A percentile compares a stretch with the other conserved stretches of the same genome.
Conservation (phyloP, 2,888 invertebrate species). For the Schizaphis graminum region DNA sequence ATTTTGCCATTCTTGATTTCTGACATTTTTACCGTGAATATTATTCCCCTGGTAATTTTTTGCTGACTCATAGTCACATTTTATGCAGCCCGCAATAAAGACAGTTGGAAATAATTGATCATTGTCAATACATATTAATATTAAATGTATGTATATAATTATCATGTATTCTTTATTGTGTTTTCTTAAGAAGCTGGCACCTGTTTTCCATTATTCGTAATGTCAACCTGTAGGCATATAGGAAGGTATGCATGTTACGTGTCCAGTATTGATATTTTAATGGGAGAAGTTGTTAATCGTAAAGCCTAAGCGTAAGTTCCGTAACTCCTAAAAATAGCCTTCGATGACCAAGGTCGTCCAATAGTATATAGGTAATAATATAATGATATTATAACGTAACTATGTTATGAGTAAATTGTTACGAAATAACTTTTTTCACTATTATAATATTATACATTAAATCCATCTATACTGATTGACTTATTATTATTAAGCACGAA, state of each 20-base stretch:
- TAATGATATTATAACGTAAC: neutral
- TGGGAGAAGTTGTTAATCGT: neutral
- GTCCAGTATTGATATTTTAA: neutral
- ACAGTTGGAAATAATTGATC: neutral
- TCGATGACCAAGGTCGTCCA: neutral
- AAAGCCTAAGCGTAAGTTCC: neutral
- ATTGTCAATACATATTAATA: neutral
- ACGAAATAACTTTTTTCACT: neutral
- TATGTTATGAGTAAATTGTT: neutral
- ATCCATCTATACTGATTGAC: neutral
- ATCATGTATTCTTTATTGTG: neutral
- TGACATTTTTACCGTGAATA: too few relatives aligned
- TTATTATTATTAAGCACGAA: neutral
- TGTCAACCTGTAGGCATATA: neutral
- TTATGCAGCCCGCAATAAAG: neutral
- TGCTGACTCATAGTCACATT: neutral
- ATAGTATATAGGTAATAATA: neutral
- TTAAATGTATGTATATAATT: neutral
- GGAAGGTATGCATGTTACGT: neutral
- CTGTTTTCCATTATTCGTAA: conserved; percentile 14
- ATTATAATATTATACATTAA: neutral
- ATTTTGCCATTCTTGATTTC: too few relatives aligned
- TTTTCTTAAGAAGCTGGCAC: neutral
- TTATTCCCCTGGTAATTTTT: too few relatives aligned
- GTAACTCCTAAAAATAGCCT: conserved; percentile 6